Conservation (phyloP, 2,113 vertebrate species). For the Lucifuga dentata region DNA sequence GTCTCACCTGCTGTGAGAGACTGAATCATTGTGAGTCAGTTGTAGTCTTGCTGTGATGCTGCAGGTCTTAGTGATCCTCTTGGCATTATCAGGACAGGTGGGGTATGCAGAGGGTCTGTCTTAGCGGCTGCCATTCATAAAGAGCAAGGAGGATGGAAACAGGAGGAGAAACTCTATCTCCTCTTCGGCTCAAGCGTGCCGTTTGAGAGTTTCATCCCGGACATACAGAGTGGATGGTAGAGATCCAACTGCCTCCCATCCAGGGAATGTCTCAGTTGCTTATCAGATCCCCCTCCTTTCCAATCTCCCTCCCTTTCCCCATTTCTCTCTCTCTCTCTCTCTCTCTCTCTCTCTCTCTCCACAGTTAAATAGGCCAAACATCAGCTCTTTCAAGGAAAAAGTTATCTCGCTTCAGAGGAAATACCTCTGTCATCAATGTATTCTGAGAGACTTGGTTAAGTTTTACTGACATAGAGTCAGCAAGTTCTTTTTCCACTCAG, state of each 20-base stretch:
- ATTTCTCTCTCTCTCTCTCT: slow-evolving; percentile 13
- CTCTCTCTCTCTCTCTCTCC: slow-evolving; percentile 24
- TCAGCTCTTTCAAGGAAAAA: slow-evolving; percentile 1
- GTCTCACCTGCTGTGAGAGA: slow-evolving; percentile 56
- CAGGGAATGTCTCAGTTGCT: slow-evolving; percentile 61
- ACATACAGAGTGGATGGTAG: slow-evolving; percentile 35
- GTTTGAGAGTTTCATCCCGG: slow-evolving; percentile 33
- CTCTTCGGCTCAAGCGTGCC: slow-evolving; percentile 29
- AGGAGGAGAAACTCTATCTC: slow-evolving; percentile 57
- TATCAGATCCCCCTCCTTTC: slow-evolving; percentile 65
- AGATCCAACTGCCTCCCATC: slow-evolving; percentile 52
- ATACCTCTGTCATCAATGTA: background rate
- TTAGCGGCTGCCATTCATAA: slow-evolving; percentile 43
- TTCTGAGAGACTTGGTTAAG: background rate
- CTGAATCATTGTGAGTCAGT: slow-evolving; percentile 55
- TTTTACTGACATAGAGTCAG: background rate
- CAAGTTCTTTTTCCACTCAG: background rate
- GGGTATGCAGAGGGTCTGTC: slow-evolving; percentile 34
- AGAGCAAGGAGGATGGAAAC: slow-evolving; percentile 36
- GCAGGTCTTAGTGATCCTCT: slow-evolving; percentile 49
- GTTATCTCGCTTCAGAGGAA: slow-evolving; percentile 12
- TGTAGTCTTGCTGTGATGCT: slow-evolving; percentile 25
- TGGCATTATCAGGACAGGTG: slow-evolving; percentile 27
- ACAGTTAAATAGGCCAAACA: slow-evolving; percentile 12
- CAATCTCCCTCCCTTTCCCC: background rate